These are phyloP conservation scores for Molorchus minor DNA, from an alignment of 2,888 invertebrate genomes.

Conservation along the genomic window DNA sequence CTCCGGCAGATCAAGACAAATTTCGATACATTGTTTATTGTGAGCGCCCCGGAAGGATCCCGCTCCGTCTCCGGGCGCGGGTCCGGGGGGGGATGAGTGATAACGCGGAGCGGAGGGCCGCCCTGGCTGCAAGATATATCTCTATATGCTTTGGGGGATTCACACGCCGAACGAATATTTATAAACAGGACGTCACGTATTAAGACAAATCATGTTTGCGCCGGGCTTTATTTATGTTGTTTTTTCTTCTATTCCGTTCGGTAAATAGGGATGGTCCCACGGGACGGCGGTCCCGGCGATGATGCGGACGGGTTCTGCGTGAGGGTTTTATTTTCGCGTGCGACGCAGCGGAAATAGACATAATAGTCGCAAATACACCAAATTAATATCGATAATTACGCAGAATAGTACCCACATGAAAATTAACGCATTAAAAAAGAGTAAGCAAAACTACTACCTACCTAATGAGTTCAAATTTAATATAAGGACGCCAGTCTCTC, in stretches of 20 bases:
- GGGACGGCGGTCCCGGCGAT: background rate
- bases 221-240: constrained; percentile 21
- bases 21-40: constrained; percentile 61
- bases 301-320: too few relatives aligned
- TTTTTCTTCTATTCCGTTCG: constrained; percentile 19
- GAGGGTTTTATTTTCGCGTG: too few relatives aligned
- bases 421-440: too few relatives aligned
- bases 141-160: constrained; percentile 47
- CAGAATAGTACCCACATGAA: too few relatives aligned
- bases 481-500: too few relatives aligned
- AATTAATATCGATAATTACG: too few relatives aligned
- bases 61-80: constrained; percentile 8
- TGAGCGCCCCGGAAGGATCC: constrained; percentile 35
- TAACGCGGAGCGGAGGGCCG: constrained; percentile 32
- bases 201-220: constrained; percentile 39
- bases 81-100: constrained; percentile 36
- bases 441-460: too few relatives aligned
- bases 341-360: too few relatives aligned
- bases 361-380: too few relatives aligned
- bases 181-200: constrained; percentile 43
- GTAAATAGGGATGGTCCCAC: constrained; percentile 8
- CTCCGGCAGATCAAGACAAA: constrained; percentile 59
- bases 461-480: too few relatives aligned
- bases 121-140: constrained; percentile 46
- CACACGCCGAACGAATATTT: constrained; percentile 50